phyloP scores from a whole-genome alignment of 2,113 vertebrate genomes.

The Motacilla tschutschensis region DNA sequence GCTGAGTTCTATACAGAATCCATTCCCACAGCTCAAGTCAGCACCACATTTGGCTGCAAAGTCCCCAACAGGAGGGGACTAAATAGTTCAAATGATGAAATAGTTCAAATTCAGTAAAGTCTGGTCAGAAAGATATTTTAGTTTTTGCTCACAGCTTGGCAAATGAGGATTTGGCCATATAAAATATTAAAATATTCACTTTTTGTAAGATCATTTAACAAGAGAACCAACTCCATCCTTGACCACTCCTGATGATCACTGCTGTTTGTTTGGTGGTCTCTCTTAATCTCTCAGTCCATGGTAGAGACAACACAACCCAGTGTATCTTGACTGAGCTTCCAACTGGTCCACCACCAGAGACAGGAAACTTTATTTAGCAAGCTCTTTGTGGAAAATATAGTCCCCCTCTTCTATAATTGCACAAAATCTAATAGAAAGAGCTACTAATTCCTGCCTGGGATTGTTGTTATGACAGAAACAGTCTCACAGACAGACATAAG shows the following conservation, averaged over 20 bases:
- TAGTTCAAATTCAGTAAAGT: background rate
- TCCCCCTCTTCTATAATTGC: background rate
- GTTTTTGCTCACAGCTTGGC: background rate
- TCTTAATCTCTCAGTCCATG: background rate
- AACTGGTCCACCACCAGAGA: background rate
- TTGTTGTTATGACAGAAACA: background rate
- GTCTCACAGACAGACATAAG: background rate
- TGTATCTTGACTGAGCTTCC: background rate
- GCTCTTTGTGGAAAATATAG: background rate
- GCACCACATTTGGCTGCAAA: background rate
- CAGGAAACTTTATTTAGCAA: background rate
- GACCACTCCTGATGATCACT: background rate
- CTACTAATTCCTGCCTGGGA: background rate
- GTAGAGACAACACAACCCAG: background rate
- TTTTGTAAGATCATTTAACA: background rate
- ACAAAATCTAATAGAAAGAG: background rate
- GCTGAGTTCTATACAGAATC: background rate
- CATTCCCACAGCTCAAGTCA: background rate
- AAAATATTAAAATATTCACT: background rate
- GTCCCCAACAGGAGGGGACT: background rate
- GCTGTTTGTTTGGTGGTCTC: background rate
- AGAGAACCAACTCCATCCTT: background rate
- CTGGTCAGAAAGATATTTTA: background rate
- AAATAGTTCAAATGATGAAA: background rate
- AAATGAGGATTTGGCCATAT: background rate